Evolutionary conservation across 2,113 vertebrate species (phyloP).

Genomic region (Tursiops truncatus): DNA sequence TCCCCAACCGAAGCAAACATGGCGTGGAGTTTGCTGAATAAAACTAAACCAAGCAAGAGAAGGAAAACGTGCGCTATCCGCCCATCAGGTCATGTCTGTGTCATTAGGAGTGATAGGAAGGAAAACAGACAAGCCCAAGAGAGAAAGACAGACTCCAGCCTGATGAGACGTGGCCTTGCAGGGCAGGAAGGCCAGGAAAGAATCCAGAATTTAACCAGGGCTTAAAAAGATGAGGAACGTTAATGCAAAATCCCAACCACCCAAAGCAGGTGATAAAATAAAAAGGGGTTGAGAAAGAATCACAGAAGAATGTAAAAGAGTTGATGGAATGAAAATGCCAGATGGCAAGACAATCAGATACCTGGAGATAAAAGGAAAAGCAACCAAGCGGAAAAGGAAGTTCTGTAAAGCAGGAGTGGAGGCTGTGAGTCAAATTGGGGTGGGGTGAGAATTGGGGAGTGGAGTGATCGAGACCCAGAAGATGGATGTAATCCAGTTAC

Average conservation of each 20-base stretch:
- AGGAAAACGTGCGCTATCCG: not conserved
- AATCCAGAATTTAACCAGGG: not conserved
- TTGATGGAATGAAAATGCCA: no score
- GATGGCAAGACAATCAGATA: not conserved
- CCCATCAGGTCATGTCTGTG: not conserved
- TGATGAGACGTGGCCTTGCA: accelerated
- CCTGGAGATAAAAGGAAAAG: not conserved
- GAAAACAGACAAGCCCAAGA: not conserved
- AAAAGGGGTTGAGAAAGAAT: not conserved
- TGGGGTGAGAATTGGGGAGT: no score
- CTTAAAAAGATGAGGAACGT: not conserved
- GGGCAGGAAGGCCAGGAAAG: accelerated
- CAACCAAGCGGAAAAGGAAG: not conserved
- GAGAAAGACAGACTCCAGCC: not conserved
- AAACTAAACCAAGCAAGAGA: not conserved
- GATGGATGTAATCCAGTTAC: not conserved
- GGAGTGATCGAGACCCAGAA: not conserved
- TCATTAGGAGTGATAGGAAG: not conserved
- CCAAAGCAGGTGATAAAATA: no score
- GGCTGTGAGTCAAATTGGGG: not conserved
- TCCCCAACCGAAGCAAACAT: not conserved
- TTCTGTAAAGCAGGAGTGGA: not conserved
- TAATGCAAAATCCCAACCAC: not conserved
- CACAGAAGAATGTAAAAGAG: not conserved
- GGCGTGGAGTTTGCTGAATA: not conserved